These are phyloP conservation scores for Apeltes quadracus DNA, from an alignment of 2,113 vertebrate species.

Conservation along the genomic window DNA sequence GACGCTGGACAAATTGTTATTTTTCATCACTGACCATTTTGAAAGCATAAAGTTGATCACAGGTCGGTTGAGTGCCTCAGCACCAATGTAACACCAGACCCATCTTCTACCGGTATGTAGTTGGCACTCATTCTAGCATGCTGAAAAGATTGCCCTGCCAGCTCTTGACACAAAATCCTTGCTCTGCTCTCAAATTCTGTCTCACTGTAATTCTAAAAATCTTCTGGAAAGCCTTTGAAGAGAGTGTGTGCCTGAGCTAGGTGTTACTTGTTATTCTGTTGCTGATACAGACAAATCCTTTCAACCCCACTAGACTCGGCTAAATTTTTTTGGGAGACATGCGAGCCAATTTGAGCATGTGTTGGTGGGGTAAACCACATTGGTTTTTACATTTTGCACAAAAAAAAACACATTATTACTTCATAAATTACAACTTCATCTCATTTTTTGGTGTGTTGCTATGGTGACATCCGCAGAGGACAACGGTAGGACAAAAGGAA, in stretches of 20 bases:
- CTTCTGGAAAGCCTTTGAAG: conserved; percentile 51
- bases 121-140: background rate
- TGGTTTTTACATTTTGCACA: conserved; percentile 24
- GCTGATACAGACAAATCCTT: conserved; percentile 64
- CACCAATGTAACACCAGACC: background rate
- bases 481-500: conserved; percentile 50
- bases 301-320: conserved; percentile 52
- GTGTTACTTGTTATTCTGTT: conserved; percentile 60
- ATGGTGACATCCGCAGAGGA: conserved; percentile 58
- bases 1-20: background rate
- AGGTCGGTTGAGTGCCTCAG: background rate
- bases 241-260: conserved; percentile 36
- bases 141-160: conserved; percentile 11
- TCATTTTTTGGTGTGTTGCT: conserved; percentile 53
- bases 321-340: conserved; percentile 61
- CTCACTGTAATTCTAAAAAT: conserved; percentile 42
- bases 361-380: conserved; percentile 38
- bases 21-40: background rate
- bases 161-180: conserved; percentile 38
- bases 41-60: background rate
- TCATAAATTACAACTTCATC: conserved; percentile 48
- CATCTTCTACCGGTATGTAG: conserved; percentile 5
- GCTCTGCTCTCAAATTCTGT: conserved; percentile 29
- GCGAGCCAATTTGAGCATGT: conserved; percentile 53
- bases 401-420: conserved; percentile 41